Conservation (phyloP, 2,888 invertebrate genomes). For the Drosophila mettleri region DNA sequence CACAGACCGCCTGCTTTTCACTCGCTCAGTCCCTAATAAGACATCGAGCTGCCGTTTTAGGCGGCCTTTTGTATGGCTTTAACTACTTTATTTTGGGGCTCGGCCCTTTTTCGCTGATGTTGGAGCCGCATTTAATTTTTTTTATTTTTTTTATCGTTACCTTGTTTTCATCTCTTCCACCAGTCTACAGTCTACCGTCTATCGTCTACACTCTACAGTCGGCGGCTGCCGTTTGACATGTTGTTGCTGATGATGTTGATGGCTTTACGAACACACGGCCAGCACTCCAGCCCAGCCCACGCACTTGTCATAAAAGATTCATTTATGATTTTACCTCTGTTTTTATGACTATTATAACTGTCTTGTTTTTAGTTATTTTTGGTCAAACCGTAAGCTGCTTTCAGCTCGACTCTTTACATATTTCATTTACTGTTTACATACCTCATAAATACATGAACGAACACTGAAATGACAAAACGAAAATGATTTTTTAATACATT, state of each 20-base stretch:
- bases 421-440: slow-evolving; percentile 47
- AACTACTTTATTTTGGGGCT: slow-evolving; percentile 32
- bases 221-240: slow-evolving; percentile 75
- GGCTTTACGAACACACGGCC: slow-evolving; percentile 40
- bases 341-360: slow-evolving; percentile 20
- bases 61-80: slow-evolving; percentile 36
- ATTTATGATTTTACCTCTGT: slow-evolving; percentile 63
- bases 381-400: slow-evolving; percentile 65
- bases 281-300: slow-evolving; percentile 53
- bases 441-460: slow-evolving; percentile 72
- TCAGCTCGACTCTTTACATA: slow-evolving; percentile 28
- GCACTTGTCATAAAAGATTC: slow-evolving; percentile 79
- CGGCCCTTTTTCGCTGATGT: slow-evolving; percentile 57
- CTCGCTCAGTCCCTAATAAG: slow-evolving; percentile 46
- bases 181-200: slow-evolving; percentile 2
- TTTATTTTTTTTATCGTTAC: slow-evolving; percentile 25
- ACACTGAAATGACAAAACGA: slow-evolving; percentile 53
- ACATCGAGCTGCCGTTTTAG: slow-evolving; percentile 46
- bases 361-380: slow-evolving; percentile 19
- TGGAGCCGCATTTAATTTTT: slow-evolving; percentile 30
- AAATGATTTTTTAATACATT: slow-evolving; percentile 17
- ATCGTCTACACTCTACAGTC: slow-evolving; percentile 5
- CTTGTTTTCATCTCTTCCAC: slow-evolving; percentile 16
- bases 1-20: slow-evolving; percentile 50
- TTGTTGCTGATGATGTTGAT: slow-evolving; percentile 43